Percentiles rank a stretch among this genome's conserved stretches.
These are phyloP conservation scores for Hydrolagus affinis DNA, from an alignment of 2,113 vertebrate species.

Conservation along the genomic window DNA sequence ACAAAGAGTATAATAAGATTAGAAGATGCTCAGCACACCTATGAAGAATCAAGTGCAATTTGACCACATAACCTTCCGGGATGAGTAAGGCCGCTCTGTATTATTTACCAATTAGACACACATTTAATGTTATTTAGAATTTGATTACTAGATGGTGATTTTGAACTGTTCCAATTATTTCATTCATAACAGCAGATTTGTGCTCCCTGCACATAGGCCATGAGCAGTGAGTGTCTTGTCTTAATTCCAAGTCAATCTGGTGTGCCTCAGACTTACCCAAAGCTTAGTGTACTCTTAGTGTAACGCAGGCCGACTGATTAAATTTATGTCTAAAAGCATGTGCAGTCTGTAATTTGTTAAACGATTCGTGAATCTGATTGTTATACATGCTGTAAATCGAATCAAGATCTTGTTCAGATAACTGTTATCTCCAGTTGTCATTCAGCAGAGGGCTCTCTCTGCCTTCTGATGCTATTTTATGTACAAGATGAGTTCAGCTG, in stretches of 20 bases:
- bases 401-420: too few relatives aligned
- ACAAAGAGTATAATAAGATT: too few relatives aligned
- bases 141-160: not conserved
- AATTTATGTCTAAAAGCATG: not conserved
- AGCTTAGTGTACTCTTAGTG: constrained; percentile 1
- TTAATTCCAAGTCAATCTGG: constrained; percentile 1
- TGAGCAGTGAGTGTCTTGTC: not conserved
- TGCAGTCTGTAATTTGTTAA: not conserved
- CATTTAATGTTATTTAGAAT: not conserved
- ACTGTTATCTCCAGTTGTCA: too few relatives aligned
- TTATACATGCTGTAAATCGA: too few relatives aligned
- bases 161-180: not conserved
- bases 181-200: not conserved
- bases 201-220: not conserved
- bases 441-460: too few relatives aligned
- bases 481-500: too few relatives aligned
- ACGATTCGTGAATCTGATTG: too few relatives aligned
- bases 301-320: not conserved
- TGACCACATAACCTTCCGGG: not conserved
- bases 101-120: not conserved
- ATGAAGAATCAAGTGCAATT: not conserved
- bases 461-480: too few relatives aligned
- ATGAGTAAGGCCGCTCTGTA: not conserved
- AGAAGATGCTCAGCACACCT: too few relatives aligned
- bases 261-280: not conserved